A percentile compares a stretch with the other conserved stretches of the same genome.
Conservation (phyloP, 2,797 vertebrate genomes). For the Periparus ater region DNA sequence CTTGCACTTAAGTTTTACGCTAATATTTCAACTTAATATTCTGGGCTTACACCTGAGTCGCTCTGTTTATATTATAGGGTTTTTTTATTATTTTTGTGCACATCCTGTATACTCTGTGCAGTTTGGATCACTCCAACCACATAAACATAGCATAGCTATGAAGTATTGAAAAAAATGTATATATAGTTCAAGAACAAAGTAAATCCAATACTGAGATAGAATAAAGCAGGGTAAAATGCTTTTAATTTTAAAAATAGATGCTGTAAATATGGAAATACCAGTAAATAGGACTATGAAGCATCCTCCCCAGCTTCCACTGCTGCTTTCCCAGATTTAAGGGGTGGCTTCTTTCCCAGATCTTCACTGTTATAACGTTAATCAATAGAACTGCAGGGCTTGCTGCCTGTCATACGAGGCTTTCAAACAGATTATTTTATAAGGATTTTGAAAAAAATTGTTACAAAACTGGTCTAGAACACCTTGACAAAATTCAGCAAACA, state of each 20-base stretch:
- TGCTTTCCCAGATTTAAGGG: not conserved
- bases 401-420: not conserved
- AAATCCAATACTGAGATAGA: not conserved
- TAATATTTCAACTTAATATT: not conserved
- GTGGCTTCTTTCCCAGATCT: not conserved
- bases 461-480: not conserved
- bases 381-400: not conserved
- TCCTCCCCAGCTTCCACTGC: not conserved
- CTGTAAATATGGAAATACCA: not conserved
- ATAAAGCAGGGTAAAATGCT: not conserved
- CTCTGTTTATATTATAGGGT: accelerated
- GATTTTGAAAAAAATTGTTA: not conserved
- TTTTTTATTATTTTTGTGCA: not conserved
- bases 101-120: not conserved
- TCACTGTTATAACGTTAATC: accelerated
- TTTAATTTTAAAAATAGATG: not conserved
- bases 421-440: not conserved
- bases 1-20: not conserved
- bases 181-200: not conserved
- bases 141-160: not conserved
- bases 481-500: not conserved
- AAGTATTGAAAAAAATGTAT: not conserved
- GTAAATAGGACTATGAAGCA: not conserved
- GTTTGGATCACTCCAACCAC: not conserved
- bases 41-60: not conserved